A percentile compares a stretch with the other conserved stretches of the same genome.
These are phyloP conservation scores for Eupelmus urozonus DNA, from an alignment of 2,888 invertebrate genomes.

Conservation along the genomic window DNA sequence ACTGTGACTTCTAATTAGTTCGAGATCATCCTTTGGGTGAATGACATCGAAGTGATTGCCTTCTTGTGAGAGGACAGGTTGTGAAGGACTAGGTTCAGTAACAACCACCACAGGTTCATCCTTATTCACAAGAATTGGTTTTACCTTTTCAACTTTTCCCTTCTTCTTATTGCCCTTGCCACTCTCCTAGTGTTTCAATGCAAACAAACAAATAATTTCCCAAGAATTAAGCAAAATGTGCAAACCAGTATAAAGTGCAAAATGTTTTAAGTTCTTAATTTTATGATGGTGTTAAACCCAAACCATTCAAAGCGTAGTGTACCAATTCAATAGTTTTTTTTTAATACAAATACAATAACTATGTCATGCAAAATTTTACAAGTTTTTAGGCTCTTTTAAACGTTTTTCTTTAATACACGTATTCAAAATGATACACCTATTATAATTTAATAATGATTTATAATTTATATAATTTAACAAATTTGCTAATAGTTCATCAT, in stretches of 20 bases:
- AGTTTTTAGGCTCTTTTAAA: constrained; percentile 14
- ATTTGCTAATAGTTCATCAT: no score
- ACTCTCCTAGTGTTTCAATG: constrained; percentile 67
- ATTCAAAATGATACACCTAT: constrained; percentile 20
- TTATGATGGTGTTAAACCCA: constrained; percentile 29
- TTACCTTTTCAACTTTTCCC: constrained; percentile 84
- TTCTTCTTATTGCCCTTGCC: constrained; percentile 83
- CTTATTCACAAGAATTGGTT: constrained; percentile 87
- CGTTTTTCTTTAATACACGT: constrained; percentile 30
- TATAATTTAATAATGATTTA: neutral
- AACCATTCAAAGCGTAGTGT: constrained; percentile 34
- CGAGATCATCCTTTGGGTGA: constrained; percentile 89
- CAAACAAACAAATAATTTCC: constrained; percentile 59
- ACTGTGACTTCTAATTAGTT: constrained; percentile 79
- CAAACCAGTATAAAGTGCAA: constrained; percentile 36
- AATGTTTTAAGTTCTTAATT: constrained; percentile 1
- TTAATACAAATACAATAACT: neutral
- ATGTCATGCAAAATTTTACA: constrained; percentile 33
- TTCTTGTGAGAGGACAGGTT: constrained; percentile 75
- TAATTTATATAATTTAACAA: no score
- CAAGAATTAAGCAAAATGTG: constrained; percentile 71
- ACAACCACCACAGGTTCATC: constrained; percentile 80
- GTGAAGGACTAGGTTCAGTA: constrained; percentile 72
- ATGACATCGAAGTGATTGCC: constrained; percentile 87
- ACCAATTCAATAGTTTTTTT: neutral